Percentiles rank a stretch among this genome's conserved stretches.
Conservation (phyloP, 2,797 vertebrate species). For the Cyclopterus lumpus region DNA sequence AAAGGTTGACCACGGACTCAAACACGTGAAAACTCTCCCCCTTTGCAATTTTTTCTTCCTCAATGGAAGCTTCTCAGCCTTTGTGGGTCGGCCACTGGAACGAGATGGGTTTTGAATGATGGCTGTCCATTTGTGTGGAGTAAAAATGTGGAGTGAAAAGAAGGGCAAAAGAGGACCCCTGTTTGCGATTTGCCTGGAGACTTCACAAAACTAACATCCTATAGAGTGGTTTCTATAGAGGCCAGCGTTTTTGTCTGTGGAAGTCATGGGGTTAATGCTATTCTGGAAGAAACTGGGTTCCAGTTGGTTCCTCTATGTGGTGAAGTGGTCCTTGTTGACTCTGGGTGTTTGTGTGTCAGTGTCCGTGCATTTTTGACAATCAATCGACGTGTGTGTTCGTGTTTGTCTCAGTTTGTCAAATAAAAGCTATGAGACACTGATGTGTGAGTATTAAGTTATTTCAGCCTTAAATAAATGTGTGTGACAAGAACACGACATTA, state of each 20-base stretch:
- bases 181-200: conserved; percentile 70
- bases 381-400: conserved; percentile 37
- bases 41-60: conserved; percentile 37
- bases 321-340: conserved; percentile 71
- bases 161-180: conserved; percentile 58
- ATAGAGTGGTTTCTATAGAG: conserved; percentile 69
- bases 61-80: conserved; percentile 62
- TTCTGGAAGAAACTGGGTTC: conserved; percentile 56
- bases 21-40: conserved; percentile 54
- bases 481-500: not conserved
- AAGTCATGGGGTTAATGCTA: conserved; percentile 72
- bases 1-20: conserved; percentile 66
- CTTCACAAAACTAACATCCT: conserved; percentile 75
- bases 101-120: conserved; percentile 70
- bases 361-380: conserved; percentile 16
- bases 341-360: conserved; percentile 29
- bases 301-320: conserved; percentile 46
- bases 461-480: not conserved
- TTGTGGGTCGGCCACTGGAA: conserved; percentile 76
- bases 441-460: not conserved
- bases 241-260: conserved; percentile 67
- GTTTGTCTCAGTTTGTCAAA: conserved; percentile 28
- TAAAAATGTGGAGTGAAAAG: conserved; percentile 61
- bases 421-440: not conserved
- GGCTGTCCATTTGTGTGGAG: conserved; percentile 62